These are phyloP conservation scores for Hyles euphorbiae DNA, from an alignment of 1,140 invertebrate species.

Conservation along the genomic window DNA sequence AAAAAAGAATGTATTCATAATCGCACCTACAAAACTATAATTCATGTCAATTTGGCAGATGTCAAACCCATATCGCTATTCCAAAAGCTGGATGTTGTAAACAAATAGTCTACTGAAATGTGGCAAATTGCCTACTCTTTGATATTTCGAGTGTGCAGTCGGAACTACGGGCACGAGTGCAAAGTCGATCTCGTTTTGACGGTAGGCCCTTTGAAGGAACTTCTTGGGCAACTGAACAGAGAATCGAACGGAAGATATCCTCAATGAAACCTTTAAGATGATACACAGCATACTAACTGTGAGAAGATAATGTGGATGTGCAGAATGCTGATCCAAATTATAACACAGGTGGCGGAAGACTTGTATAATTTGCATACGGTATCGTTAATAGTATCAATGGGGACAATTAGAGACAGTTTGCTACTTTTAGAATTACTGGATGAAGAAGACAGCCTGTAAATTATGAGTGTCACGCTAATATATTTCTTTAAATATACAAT, in stretches of 20 bases:
- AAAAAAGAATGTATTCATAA: too few species aligned
- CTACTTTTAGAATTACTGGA: slow-evolving; percentile 55
- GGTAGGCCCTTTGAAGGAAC: slow-evolving; percentile 49
- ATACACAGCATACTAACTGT: slow-evolving; percentile 5
- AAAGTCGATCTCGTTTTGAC: slow-evolving; percentile 61
- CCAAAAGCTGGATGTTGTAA: slow-evolving; percentile 26
- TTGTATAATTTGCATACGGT: slow-evolving; percentile 57
- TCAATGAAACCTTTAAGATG: too few species aligned
- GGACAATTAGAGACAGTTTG: slow-evolving; percentile 49
- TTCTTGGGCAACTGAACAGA: slow-evolving; percentile 39
- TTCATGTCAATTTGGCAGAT: slow-evolving; percentile 2
- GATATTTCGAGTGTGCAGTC: slow-evolving; percentile 53
- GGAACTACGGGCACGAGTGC: slow-evolving; percentile 56
- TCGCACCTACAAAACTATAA: too few species aligned
- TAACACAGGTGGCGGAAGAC: slow-evolving; percentile 49
- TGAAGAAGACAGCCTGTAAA: slow-evolving; percentile 43
- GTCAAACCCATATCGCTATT: neutral
- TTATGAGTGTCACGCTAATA: neutral
- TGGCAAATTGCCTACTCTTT: slow-evolving; percentile 67
- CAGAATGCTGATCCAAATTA: slow-evolving; percentile 53
- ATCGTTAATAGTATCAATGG: slow-evolving; percentile 56
- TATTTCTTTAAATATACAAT: neutral
- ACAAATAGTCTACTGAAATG: slow-evolving; percentile 38
- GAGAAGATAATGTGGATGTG: slow-evolving; percentile 55
- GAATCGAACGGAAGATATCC: slow-evolving; percentile 19